These are phyloP conservation scores for Chaenogobius annularis DNA, from an alignment of 2,113 vertebrate species.

Conservation along the genomic window DNA sequence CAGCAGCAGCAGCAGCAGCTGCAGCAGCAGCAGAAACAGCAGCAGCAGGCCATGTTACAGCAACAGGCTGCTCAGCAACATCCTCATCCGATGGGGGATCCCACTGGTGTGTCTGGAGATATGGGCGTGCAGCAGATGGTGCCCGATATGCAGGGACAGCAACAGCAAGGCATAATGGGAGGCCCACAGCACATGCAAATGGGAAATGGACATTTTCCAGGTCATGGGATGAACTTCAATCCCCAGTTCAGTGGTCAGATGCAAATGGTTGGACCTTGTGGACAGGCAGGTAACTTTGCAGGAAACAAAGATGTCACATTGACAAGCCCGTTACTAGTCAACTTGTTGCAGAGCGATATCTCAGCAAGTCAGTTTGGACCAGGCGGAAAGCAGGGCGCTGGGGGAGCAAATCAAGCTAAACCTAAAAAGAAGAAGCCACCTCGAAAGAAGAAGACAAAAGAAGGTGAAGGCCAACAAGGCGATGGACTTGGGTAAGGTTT, in stretches of 20 bases:
- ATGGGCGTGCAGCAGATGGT: slow-evolving; percentile 87
- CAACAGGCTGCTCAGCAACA: slow-evolving; percentile 77
- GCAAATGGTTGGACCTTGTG: slow-evolving; percentile 81
- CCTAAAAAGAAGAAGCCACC: slow-evolving; percentile 98
- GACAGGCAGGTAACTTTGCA: slow-evolving; percentile 87
- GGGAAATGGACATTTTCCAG: slow-evolving; percentile 91
- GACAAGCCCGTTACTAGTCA: slow-evolving; percentile 95
- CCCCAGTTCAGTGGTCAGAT: slow-evolving; percentile 89
- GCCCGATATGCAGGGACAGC: slow-evolving; percentile 89
- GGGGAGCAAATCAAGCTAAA: slow-evolving; percentile 82
- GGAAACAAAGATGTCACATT: slow-evolving; percentile 96
- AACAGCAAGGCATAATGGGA: slow-evolving; percentile 86
- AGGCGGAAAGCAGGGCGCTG: slow-evolving; percentile 89
- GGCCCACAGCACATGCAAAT: slow-evolving; percentile 92
- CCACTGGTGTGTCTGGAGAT: slow-evolving; percentile 77
- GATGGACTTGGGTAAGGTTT: slow-evolving; percentile 87
- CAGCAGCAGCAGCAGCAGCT: slow-evolving; percentile 83
- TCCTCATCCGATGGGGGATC: slow-evolving; percentile 85
- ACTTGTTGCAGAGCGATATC: slow-evolving; percentile 96
- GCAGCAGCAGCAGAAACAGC: slow-evolving; percentile 70
- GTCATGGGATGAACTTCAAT: slow-evolving; percentile 87
- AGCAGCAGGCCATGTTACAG: slow-evolving; percentile 72
- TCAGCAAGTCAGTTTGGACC: slow-evolving; percentile 96
- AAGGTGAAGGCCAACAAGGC: slow-evolving; percentile 81
- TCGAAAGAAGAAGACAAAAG: slow-evolving; percentile 91